Evolutionary conservation across 2,888 invertebrate species (phyloP).

Genomic region (Ceratothoa steindachneri): DNA sequence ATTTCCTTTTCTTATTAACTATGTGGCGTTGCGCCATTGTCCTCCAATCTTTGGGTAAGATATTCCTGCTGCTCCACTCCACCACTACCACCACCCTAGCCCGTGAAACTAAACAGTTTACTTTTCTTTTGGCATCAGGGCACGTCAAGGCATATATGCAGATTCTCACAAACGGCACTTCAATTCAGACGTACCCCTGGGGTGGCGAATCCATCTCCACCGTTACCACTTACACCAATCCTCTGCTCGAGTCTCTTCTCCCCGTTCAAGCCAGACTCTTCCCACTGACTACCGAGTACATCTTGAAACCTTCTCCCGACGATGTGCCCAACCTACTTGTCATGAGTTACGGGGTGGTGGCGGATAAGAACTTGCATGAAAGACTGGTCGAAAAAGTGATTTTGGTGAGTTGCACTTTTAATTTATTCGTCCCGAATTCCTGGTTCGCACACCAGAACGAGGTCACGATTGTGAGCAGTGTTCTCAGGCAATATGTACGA

Average conservation of each 20-base stretch:
- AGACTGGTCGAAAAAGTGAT: constrained; percentile 68
- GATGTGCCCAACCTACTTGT: constrained; percentile 71
- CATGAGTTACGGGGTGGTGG: constrained; percentile 70
- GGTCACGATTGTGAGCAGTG: too few relatives aligned
- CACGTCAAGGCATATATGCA: constrained; percentile 28
- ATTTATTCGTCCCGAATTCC: too few relatives aligned
- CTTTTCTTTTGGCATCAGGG: constrained; percentile 19
- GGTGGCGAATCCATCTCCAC: constrained; percentile 27
- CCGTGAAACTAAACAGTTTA: too few relatives aligned
- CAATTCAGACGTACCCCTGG: constrained; percentile 40
- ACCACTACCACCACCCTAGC: too few relatives aligned
- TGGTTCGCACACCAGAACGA: too few relatives aligned
- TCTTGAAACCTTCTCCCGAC: constrained; percentile 49
- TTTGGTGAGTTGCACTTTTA: constrained; percentile 51
- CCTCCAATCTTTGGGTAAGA: too few relatives aligned
- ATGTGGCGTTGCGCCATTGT: too few relatives aligned
- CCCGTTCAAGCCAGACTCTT: constrained; percentile 86
- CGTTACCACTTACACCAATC: constrained; percentile 24
- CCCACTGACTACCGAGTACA: constrained; percentile 74
- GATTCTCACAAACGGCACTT: constrained; percentile 35
- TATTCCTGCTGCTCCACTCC: too few relatives aligned
- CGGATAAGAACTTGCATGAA: constrained; percentile 72
- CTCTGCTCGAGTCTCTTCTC: constrained; percentile 70
- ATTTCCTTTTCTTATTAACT: too few relatives aligned
- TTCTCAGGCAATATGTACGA: too few relatives aligned